These are phyloP conservation scores for Salmo trutta DNA, from an alignment of 2,797 vertebrate genomes.

Conservation along the genomic window DNA sequence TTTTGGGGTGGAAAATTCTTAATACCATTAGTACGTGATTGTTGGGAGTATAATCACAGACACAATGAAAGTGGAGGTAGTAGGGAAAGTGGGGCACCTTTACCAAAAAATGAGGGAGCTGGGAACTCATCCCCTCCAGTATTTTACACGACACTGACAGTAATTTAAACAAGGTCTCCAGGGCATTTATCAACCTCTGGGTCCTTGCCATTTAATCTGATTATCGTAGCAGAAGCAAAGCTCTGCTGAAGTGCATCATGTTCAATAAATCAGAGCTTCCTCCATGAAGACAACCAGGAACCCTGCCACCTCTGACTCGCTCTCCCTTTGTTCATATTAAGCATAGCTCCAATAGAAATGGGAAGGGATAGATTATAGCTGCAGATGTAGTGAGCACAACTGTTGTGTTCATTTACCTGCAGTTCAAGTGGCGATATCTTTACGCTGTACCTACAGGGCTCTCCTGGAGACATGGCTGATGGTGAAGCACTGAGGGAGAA, in stretches of 20 bases:
- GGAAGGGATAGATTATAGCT: not conserved
- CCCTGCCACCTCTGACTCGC: conserved; percentile 10
- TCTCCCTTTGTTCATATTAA: not conserved
- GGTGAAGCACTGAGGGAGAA: conserved; percentile 74
- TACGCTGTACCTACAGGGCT: conserved; percentile 73
- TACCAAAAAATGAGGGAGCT: not conserved
- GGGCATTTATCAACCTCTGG: conserved; percentile 40
- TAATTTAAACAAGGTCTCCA: conserved; percentile 54
- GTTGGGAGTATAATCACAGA: too few species aligned
- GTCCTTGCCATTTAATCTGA: conserved; percentile 43
- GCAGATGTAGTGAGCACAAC: not conserved
- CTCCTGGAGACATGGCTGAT: conserved; percentile 16
- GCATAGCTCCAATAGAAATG: not conserved
- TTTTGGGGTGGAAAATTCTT: conserved; percentile 8
- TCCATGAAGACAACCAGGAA: conserved; percentile 26
- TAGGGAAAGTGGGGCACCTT: conserved; percentile 17
- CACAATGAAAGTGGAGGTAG: conserved; percentile 16
- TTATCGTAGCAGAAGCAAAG: conserved; percentile 41
- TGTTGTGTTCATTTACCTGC: conserved; percentile 82
- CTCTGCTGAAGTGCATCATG: conserved; percentile 39
- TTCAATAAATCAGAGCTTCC: conserved; percentile 49
- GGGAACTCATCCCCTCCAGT: not conserved
- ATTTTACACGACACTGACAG: conserved; percentile 26
- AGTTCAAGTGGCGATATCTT: conserved; percentile 83
- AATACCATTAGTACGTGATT: conserved; percentile 15